These are phyloP conservation scores for Todiramphus chloris DNA, from an alignment of 2,113 vertebrate genomes.

Conservation along the genomic window DNA sequence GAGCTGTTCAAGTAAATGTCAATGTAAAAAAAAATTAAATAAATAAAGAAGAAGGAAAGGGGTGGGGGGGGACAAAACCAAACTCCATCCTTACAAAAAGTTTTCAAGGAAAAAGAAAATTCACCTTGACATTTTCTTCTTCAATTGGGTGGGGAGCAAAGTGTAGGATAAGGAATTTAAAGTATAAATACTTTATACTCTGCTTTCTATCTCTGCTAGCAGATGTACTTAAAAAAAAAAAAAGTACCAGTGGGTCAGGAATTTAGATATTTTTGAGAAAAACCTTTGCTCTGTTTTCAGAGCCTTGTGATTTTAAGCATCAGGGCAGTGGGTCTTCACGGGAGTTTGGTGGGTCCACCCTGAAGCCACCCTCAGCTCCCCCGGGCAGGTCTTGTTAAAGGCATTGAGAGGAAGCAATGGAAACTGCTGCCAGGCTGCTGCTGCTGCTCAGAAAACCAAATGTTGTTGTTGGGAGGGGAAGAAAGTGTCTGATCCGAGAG, in stretches of 20 bases:
- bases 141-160: background rate
- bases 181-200: background rate
- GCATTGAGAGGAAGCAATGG: background rate
- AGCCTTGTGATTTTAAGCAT: background rate
- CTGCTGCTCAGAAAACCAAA: background rate
- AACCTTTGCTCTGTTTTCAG: background rate
- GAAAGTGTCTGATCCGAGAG: background rate
- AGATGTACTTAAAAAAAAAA: background rate
- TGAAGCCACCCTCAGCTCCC: background rate
- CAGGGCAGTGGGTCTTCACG: background rate
- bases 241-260: background rate
- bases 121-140: background rate
- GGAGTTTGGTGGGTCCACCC: background rate
- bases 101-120: background rate
- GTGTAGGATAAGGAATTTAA: background rate
- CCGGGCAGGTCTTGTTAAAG: fast-evolving
- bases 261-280: background rate
- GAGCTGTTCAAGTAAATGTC: constrained; percentile 8
- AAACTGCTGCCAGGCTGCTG: background rate
- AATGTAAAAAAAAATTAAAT: background rate
- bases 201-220: background rate
- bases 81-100: background rate
- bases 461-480: background rate
- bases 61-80: fast-evolving
- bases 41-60: background rate